These are phyloP conservation scores for Lepisosteus oculatus DNA, from an alignment of 2,113 vertebrate genomes.

Conservation along the genomic window DNA sequence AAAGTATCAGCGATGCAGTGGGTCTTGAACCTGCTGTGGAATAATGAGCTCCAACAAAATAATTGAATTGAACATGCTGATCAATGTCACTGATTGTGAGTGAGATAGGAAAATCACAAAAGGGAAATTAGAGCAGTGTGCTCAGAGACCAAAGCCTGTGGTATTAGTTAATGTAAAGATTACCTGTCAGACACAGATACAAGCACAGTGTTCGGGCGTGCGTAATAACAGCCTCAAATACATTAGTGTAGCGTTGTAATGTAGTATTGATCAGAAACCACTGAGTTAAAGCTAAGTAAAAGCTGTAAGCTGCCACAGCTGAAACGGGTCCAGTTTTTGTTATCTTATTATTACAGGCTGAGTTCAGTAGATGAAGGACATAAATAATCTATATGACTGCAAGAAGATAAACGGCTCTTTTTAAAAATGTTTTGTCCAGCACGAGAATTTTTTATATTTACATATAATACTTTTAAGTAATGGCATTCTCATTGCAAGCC, in stretches of 20 bases:
- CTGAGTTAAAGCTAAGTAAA: not conserved
- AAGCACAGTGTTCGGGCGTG: not conserved
- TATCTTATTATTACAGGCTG: not conserved
- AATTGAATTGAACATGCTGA: not conserved
- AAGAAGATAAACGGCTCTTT: too few relatives aligned
- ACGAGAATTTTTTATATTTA: too few relatives aligned
- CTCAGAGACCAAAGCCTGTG: not conserved
- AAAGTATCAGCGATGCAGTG: not conserved
- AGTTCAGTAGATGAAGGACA: too few relatives aligned
- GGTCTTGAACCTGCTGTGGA: not conserved
- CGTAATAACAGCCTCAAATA: not conserved
- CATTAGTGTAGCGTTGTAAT: not conserved
- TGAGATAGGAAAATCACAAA: slow-evolving; percentile 1
- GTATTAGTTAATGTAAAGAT: not conserved
- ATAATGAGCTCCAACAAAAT: not conserved
- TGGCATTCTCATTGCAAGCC: too few relatives aligned
- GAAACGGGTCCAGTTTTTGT: not conserved
- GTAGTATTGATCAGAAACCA: not conserved
- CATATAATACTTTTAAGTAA: too few relatives aligned
- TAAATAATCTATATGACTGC: too few relatives aligned
- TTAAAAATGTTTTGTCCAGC: too few relatives aligned
- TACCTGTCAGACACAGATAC: not conserved
- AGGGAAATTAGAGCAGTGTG: not conserved
- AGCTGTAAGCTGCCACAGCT: not conserved
- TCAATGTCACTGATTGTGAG: slow-evolving; percentile 1